A percentile compares a stretch with the other conserved stretches of the same genome.
Conservation (phyloP, 2,113 vertebrate species). For the Capreolus pygargus region DNA sequence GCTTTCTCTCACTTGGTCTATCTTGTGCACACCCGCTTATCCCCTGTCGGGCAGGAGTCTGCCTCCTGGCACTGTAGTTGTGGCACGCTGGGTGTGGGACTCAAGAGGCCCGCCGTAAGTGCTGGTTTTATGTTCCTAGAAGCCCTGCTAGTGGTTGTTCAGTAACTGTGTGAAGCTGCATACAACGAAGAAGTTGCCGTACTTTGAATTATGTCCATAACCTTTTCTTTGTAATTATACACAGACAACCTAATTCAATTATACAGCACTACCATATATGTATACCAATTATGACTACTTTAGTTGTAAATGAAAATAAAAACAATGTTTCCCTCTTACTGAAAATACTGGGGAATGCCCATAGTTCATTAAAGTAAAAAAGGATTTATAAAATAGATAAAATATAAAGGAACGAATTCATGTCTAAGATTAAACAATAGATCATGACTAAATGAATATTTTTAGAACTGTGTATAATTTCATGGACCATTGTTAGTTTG, state of each 20-base stretch:
- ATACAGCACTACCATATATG: neutral
- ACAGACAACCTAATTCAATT: constrained; percentile 53
- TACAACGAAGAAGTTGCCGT: constrained; percentile 72
- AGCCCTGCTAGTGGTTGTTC: constrained; percentile 74
- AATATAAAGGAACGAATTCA: neutral
- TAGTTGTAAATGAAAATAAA: neutral
- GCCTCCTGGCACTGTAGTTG: constrained; percentile 90
- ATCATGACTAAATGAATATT: constrained; percentile 56
- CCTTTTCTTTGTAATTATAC: constrained; percentile 71
- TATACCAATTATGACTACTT: neutral
- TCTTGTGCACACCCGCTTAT: constrained; percentile 80
- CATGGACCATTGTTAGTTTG: constrained; percentile 75
- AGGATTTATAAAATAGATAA: neutral
- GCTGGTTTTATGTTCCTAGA: constrained; percentile 69
- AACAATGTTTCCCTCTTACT: neutral
- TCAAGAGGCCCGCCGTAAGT: constrained; percentile 88
- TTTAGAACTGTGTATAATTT: constrained; percentile 78
- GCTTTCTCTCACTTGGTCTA: constrained; percentile 81
- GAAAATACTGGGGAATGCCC: neutral
- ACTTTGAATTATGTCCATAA: constrained; percentile 62
- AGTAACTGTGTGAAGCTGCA: constrained; percentile 70
- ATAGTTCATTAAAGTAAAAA: neutral
- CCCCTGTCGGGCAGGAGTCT: constrained; percentile 85
- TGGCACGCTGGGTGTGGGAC: constrained; percentile 88
- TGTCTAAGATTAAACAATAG: constrained; percentile 31